Base-by-base conservation (phyloP, 1,140 invertebrate species). In the Drosophila yakuba region DNA sequence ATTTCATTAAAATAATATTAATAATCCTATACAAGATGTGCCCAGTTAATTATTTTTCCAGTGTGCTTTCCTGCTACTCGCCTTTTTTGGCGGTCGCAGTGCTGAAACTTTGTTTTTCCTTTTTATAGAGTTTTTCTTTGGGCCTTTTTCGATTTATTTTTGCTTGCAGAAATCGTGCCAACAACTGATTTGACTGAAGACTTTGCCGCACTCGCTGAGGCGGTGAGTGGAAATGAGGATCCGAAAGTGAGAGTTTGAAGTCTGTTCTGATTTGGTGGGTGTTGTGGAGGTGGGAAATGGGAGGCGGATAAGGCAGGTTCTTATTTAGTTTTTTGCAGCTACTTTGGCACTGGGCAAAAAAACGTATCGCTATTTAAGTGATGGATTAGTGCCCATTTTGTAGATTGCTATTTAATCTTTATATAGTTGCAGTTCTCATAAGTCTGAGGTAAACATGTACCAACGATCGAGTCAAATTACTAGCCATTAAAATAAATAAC, bases 161-260 rank as follows among this genome's bases (percentile, higher is more conserved):
- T 51, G 48, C 72, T 71, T 60, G 75, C 83, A 45, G 74, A 88
- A 79, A 73, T 86, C 79, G 75, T 88, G 79, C 79, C 83, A 88
- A 73, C 75, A 88, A 79, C 83, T 86, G 83, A 86, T 86, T 86
- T 88, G 78, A 86, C 82, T 85, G 74, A 86, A 54, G 69, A 71
- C 79, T 83, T 78, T 77, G 69, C 66, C 74, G 59, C 47, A 69
- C 72, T 75, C 56, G 50, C 48, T 44, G 56, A 36, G 51, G 28
- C 39, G 48, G 59, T 54, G 56, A 61, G 41, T 62, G 68, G 64
- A 51, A 66, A 51, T 51, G 47, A 45, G 36, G 20, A 64, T 17
- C 35, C 8, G 59, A 45, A 23, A 39, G 36, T 50, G 45, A 57
- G 50, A 38, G 25, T 17, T 17, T 17, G 44, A n/a, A 36, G 59